Conservation (phyloP, 2,888 invertebrate species). For the Zelleria hepariella region DNA sequence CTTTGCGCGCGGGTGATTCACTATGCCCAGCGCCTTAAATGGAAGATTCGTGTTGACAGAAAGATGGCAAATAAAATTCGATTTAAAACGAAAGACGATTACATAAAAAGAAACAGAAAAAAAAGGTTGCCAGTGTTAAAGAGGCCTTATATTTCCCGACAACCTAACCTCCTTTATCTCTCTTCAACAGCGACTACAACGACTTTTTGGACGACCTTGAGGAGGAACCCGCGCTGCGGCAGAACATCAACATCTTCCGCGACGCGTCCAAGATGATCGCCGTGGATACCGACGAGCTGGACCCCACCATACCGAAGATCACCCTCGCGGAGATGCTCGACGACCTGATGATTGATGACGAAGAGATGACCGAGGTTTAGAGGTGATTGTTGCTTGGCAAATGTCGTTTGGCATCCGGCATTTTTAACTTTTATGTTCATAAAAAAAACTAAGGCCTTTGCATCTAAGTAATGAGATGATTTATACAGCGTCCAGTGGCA, state of each 20-base stretch:
- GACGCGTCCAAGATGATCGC: conserved; percentile 61
- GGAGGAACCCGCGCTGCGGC: conserved; percentile 91
- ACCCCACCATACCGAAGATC: conserved; percentile 80
- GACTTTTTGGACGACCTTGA: conserved; percentile 98
- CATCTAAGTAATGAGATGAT: too few relatives aligned
- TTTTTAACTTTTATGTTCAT: too few relatives aligned
- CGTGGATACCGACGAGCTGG: conserved; percentile 72
- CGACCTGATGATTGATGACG: conserved; percentile 86
- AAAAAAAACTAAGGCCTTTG: too few relatives aligned
- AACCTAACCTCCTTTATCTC: conserved; percentile 5
- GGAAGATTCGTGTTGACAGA: too few relatives aligned
- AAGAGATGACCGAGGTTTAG: conserved; percentile 77
- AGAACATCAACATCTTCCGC: conserved; percentile 94
- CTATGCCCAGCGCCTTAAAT: too few relatives aligned
- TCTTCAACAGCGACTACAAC: conserved; percentile 88
- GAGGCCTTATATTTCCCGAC: not conserved
- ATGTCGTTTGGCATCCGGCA: too few relatives aligned
- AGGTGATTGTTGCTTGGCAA: not conserved
- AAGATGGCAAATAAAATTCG: too few relatives aligned
- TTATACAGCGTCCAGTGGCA: too few relatives aligned
- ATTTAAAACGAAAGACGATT: too few relatives aligned
- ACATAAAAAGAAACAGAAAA: too few relatives aligned
- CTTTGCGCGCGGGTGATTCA: too few relatives aligned
- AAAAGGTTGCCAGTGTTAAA: not conserved
- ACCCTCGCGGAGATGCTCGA: conserved; percentile 95